Percentiles rank a stretch among this genome's conserved stretches.
Conservation (phyloP, 1,140 invertebrate genomes). For the Zaprionus lachaisei region DNA sequence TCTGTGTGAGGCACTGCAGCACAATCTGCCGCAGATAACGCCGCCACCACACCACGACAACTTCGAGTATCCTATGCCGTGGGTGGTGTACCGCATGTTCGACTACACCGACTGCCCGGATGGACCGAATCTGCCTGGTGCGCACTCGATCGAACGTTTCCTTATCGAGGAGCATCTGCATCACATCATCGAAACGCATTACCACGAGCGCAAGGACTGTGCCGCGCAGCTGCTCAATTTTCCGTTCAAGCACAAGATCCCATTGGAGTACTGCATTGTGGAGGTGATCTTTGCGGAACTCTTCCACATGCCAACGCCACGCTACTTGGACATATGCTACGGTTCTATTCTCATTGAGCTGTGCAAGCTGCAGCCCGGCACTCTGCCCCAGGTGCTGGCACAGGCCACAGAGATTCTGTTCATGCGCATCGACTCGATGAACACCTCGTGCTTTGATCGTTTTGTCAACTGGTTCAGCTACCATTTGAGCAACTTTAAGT, state of each 20-base stretch:
- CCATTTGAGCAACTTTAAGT: conserved; percentile 99
- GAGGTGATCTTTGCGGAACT: conserved; percentile 98
- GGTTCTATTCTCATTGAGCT: conserved; percentile 98
- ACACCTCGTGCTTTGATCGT: conserved; percentile 97
- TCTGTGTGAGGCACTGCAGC: conserved; percentile 97
- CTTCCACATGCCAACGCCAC: conserved; percentile 95
- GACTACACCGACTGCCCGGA: conserved; percentile 99
- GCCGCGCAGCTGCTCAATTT: conserved; percentile 96
- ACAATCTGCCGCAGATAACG: conserved; percentile 95
- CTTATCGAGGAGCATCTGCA: conserved; percentile 98
- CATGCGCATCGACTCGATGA: conserved; percentile 98
- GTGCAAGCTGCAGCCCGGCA: conserved; percentile 97
- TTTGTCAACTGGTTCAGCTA: conserved; percentile 99
- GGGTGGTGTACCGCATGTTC: conserved; percentile 97
- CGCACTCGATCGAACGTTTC: conserved; percentile 98
- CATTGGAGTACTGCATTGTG: conserved; percentile 98
- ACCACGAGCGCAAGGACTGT: conserved; percentile 96
- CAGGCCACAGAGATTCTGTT: conserved; percentile 99
- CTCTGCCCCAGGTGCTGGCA: conserved; percentile 98
- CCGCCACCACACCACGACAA: conserved; percentile 96
- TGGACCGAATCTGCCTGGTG: conserved; percentile 94
- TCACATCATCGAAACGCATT: conserved; percentile 96
- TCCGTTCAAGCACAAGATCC: conserved; percentile 96
- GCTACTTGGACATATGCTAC: conserved; percentile 97
- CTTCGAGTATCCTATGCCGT: conserved; percentile 95